A percentile compares a stretch with the other conserved stretches of the same genome.
Evolutionary conservation across 2,888 invertebrate genomes (phyloP).

Genomic region (Malthinus seriepunctatus): DNA sequence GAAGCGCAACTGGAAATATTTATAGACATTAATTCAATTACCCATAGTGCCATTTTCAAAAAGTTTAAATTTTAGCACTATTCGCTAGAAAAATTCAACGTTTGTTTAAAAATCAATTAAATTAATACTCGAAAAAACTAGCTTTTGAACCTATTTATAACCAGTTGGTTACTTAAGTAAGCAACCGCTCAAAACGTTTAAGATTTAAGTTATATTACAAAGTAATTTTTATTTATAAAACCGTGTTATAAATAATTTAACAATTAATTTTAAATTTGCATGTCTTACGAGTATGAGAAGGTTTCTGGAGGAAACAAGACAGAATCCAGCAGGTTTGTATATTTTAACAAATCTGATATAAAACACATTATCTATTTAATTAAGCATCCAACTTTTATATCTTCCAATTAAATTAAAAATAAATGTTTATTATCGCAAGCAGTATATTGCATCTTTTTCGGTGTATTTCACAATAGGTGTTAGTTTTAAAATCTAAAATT

Average conservation of each 20-base stretch:
- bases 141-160: background rate
- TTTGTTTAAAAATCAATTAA: background rate
- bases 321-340: slow-evolving; percentile 60
- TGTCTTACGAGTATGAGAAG: slow-evolving; percentile 73
- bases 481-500: too few species aligned
- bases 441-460: too few species aligned
- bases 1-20: slow-evolving; percentile 23
- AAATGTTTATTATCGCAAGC: background rate
- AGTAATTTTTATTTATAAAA: background rate
- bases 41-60: slow-evolving; percentile 1
- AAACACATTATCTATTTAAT: slow-evolving; percentile 1
- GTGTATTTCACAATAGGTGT: too few species aligned
- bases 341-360: slow-evolving; percentile 9
- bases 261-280: slow-evolving; percentile 61
- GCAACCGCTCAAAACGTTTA: background rate
- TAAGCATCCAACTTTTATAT: background rate
- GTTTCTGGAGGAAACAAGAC: slow-evolving; percentile 64
- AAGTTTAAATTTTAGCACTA: background rate
- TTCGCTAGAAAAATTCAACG: background rate
- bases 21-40: slow-evolving; percentile 17
- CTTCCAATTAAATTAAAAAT: background rate
- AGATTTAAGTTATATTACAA: background rate
- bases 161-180: background rate
- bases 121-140: background rate
- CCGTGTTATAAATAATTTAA: slow-evolving; percentile 35